A percentile compares a stretch with the other conserved stretches of the same genome.
phyloP scores from a whole-genome alignment of 2,113 vertebrate species.

The Rynchops niger region DNA sequence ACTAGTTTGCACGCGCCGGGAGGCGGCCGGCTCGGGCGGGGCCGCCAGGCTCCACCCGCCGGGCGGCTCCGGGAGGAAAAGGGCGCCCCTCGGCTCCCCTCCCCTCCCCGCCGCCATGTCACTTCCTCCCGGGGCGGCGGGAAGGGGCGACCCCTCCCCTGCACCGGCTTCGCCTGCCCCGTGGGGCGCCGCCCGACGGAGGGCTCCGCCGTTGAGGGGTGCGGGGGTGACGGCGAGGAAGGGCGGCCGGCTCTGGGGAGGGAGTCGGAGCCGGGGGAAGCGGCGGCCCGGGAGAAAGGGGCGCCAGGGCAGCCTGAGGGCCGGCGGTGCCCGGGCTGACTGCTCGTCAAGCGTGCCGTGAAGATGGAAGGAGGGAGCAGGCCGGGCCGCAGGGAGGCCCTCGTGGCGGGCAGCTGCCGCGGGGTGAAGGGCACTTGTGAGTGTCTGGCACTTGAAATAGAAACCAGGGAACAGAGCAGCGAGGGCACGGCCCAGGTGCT shows the following conservation, averaged over 20 bases:
- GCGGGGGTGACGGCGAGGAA: too few species aligned
- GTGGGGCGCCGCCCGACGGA: neutral
- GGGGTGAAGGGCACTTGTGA: neutral
- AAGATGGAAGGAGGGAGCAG: neutral
- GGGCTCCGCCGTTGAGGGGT: neutral
- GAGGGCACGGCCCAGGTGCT: neutral
- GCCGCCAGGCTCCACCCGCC: conserved; percentile 75
- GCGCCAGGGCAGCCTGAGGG: neutral
- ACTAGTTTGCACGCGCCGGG: conserved; percentile 54
- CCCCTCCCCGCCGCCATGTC: conserved; percentile 66
- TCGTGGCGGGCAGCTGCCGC: neutral
- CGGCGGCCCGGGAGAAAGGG: neutral
- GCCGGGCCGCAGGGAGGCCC: neutral
- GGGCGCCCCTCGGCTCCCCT: conserved; percentile 64
- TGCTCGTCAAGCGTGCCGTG: neutral
- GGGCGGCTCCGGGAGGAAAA: conserved; percentile 63
- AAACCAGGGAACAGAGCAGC: rapidly evolving
- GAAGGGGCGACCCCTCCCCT: neutral
- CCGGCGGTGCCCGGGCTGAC: rapidly evolving
- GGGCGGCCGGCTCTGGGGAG: neutral
- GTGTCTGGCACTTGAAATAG: rapidly evolving
- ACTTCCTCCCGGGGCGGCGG: conserved; percentile 73
- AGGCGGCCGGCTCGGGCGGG: conserved; percentile 52
- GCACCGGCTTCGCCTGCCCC: rapidly evolving
- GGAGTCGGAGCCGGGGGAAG: too few species aligned